Conservation (phyloP, 30 jellyfish, hydroid and myxozoan genomes). For the Aurelia aurita region DNA sequence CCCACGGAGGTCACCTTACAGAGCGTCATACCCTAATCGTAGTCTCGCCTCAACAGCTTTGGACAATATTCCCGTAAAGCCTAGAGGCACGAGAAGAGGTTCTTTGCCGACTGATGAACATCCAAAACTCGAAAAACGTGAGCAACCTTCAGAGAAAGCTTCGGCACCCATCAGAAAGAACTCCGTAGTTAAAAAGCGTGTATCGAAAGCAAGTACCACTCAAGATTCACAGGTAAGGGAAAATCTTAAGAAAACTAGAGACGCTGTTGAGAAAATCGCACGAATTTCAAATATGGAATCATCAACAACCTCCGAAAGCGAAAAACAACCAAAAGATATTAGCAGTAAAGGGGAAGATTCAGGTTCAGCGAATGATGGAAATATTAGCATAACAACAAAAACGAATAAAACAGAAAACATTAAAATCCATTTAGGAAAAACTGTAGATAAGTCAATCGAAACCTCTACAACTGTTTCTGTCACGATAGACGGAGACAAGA, state of each 20-base stretch:
- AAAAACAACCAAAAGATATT: background rate
- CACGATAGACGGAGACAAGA: constrained; percentile 64
- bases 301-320: background rate
- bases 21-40: constrained; percentile 77
- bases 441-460: constrained; percentile 88
- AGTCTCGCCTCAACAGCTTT: constrained; percentile 35
- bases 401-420: constrained; percentile 86
- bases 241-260: constrained; percentile 17
- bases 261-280: constrained; percentile 47
- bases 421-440: constrained; percentile 85
- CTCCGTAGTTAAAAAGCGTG: constrained; percentile 66
- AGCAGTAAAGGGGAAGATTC: background rate
- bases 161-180: constrained; percentile 53
- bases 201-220: constrained; percentile 17
- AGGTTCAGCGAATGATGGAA: constrained; percentile 33
- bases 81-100: constrained; percentile 63
- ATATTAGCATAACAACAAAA: constrained; percentile 79
- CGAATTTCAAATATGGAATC: constrained; percentile 11
- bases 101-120: constrained; percentile 33
- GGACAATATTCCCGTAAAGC: constrained; percentile 48
- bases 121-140: constrained; percentile 36
- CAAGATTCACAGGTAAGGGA: constrained; percentile 17
- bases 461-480: constrained; percentile 94
- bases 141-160: constrained; percentile 20
- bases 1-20: constrained; percentile 47